Percentiles rank a stretch among this genome's conserved stretches.
Conservation (phyloP, 2,797 vertebrate species). For the Schizothorax lantsangensis region DNA sequence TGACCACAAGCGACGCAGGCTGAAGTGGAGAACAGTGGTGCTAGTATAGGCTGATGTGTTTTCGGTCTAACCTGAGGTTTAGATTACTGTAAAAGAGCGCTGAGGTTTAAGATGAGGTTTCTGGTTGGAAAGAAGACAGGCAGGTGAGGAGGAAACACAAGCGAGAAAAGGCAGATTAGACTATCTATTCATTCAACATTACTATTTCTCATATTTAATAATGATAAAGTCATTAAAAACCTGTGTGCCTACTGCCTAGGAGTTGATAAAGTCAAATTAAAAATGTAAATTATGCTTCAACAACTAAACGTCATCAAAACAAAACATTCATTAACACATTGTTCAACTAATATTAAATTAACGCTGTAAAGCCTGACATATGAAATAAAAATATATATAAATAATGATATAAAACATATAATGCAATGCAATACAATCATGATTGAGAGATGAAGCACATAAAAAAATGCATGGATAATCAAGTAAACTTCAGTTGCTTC, state of each 20-base stretch:
- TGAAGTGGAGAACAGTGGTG: slow-evolving; percentile 17
- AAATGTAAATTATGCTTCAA: not conserved
- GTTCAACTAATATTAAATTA: not conserved
- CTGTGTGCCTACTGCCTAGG: not conserved
- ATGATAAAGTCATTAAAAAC: not conserved
- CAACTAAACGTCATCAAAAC: not conserved
- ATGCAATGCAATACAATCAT: not conserved
- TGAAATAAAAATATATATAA: not conserved
- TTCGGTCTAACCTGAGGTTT: slow-evolving; percentile 3
- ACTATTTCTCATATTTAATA: not conserved
- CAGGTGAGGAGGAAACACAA: not conserved
- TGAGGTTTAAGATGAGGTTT: slow-evolving; percentile 15
- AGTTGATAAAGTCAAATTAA: not conserved
- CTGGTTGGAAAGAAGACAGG: not conserved
- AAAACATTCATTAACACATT: not conserved
- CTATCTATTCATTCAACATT: not conserved
- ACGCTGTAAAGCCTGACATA: not conserved
- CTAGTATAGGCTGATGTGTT: slow-evolving; percentile 18
- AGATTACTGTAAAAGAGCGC: slow-evolving; percentile 21
- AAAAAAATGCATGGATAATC: not conserved
- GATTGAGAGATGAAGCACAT: not conserved
- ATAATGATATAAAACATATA: not conserved
- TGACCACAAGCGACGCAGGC: slow-evolving; percentile 14
- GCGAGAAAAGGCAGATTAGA: not conserved
- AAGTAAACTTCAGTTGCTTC: not conserved